phyloP scores from a whole-genome alignment of 2,113 vertebrate genomes.

The Cairina moschata region DNA sequence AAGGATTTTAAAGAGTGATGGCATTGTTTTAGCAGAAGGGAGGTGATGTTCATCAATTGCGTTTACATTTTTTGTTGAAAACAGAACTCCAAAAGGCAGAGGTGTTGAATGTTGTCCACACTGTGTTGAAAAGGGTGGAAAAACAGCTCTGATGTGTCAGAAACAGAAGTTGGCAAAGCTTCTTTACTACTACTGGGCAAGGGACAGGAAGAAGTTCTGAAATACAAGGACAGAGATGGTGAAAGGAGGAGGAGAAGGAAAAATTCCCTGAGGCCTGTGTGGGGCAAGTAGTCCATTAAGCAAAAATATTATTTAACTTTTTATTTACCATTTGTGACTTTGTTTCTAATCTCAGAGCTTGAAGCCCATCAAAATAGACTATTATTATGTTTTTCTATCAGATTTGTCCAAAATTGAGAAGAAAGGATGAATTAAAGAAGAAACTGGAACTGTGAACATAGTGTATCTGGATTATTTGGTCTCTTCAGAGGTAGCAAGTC shows the following conservation, averaged over 20 bases:
- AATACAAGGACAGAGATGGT: neutral
- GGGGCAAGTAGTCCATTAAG: neutral
- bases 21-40: neutral
- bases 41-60: neutral
- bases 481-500: neutral
- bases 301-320: neutral
- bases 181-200: neutral
- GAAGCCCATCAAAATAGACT: neutral
- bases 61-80: neutral
- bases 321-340: neutral
- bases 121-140: neutral
- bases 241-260: neutral
- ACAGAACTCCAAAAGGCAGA: neutral
- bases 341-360: neutral
- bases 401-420: neutral
- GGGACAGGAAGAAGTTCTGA: neutral
- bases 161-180: neutral
- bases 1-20: neutral
- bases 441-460: neutral
- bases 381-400: neutral
- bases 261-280: neutral
- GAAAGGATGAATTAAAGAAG: neutral
- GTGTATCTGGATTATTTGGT: fast-evolving
- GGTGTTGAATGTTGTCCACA: neutral
- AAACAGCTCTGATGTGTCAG: neutral